These are phyloP conservation scores for Heliconius sara DNA, from an alignment of 2,888 invertebrate genomes.

Conservation along the genomic window DNA sequence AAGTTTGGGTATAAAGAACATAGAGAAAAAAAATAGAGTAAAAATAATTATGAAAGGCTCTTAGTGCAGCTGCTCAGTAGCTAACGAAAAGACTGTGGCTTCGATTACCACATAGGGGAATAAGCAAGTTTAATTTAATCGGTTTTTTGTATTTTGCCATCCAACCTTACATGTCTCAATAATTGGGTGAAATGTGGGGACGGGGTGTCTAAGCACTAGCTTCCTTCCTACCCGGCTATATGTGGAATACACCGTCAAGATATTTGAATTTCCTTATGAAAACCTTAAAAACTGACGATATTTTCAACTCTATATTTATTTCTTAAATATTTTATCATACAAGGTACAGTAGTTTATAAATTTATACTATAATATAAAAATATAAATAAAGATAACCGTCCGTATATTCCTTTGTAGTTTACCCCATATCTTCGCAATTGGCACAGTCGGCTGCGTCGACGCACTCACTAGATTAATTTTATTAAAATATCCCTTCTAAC, in stretches of 20 bases:
- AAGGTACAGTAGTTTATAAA: not conserved
- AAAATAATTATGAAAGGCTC: too few relatives aligned
- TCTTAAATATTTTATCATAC: not conserved
- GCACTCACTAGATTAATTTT: slow-evolving; percentile 39
- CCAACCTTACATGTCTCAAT: too few relatives aligned
- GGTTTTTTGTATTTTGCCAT: too few relatives aligned
- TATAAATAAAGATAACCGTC: not conserved
- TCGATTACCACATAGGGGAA: not conserved
- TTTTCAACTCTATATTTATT: too few relatives aligned
- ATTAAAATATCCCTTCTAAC: slow-evolving; percentile 35
- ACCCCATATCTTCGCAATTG: slow-evolving; percentile 9
- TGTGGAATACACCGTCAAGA: too few relatives aligned
- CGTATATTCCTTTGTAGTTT: slow-evolving; percentile 5
- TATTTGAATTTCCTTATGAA: too few relatives aligned
- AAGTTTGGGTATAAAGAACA: not conserved
- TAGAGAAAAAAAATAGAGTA: too few relatives aligned
- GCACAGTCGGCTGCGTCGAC: slow-evolving; percentile 29
- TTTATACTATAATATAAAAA: not conserved
- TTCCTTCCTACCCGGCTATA: too few relatives aligned
- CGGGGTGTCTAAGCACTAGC: not conserved
- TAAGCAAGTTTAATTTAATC: not conserved
- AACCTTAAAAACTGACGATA: too few relatives aligned
- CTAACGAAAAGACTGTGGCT: not conserved
- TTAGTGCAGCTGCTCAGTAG: not conserved
- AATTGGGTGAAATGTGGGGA: not conserved